Conservation (phyloP, 92 coral and sea anemone species). For the Zoanthus gigantus region DNA sequence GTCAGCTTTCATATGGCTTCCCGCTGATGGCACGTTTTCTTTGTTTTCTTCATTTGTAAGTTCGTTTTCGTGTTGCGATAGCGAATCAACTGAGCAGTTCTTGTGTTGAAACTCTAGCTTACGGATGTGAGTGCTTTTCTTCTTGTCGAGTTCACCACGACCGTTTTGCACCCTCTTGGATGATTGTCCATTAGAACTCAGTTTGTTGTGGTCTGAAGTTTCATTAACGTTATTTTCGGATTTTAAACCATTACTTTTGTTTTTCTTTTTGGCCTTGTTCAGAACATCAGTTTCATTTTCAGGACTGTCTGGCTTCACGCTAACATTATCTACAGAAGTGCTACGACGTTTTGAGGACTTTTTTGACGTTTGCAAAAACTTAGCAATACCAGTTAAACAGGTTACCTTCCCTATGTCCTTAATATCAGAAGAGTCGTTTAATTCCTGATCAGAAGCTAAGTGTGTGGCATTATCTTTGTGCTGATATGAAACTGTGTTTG, state of each 20-base stretch:
- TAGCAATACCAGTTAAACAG: conserved; percentile 80
- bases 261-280: conserved; percentile 3
- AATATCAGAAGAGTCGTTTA: background rate
- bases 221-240: background rate
- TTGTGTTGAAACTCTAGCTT: conserved; percentile 70
- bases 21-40: conserved; percentile 26
- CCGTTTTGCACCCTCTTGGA: conserved; percentile 48
- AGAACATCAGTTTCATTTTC: background rate
- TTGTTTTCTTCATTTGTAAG: conserved; percentile 8
- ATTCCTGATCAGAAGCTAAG: background rate
- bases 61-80: conserved; percentile 8
- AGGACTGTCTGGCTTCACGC: background rate
- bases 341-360: background rate
- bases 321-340: background rate
- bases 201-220: background rate
- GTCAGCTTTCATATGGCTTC: conserved; percentile 1
- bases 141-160: background rate
- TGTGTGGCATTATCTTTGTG: background rate
- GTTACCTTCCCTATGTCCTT: background rate
- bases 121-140: conserved; percentile 59
- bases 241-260: background rate
- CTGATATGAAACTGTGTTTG: background rate
- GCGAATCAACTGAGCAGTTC: background rate
- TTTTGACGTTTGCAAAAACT: conserved; percentile 70
- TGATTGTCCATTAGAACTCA: background rate